A percentile compares a stretch with the other conserved stretches of the same genome.
Conservation (phyloP, 2,797 vertebrate species). For the Pseudomugil gertrudae region DNA sequence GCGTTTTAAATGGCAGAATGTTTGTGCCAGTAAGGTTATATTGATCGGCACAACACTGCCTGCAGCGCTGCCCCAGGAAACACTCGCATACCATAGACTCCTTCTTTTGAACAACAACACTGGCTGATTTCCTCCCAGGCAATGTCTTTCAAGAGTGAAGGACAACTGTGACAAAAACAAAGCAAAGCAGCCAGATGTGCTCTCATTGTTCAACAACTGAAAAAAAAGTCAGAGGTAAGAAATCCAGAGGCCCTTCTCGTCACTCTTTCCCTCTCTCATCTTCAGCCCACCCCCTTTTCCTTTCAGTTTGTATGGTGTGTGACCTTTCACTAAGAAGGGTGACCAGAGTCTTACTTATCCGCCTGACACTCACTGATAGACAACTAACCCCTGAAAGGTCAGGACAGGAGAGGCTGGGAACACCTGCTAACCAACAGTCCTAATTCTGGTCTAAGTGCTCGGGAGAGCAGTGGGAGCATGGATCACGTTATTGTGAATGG, state of each 20-base stretch:
- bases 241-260: constrained; percentile 55
- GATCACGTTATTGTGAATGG: constrained; percentile 37
- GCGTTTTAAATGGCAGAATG: constrained; percentile 30
- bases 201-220: constrained; percentile 53
- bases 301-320: constrained; percentile 80
- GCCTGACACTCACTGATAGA: constrained; percentile 86
- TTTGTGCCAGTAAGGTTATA: constrained; percentile 31
- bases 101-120: constrained; percentile 56
- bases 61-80: constrained; percentile 53
- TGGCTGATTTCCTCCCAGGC: constrained; percentile 51
- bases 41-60: constrained; percentile 51
- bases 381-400: constrained; percentile 87
- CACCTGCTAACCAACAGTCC: constrained; percentile 89
- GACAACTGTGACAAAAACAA: constrained; percentile 68
- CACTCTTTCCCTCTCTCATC: constrained; percentile 70
- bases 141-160: constrained; percentile 65
- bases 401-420: constrained; percentile 79
- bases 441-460: constrained; percentile 60
- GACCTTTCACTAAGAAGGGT: constrained; percentile 85
- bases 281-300: constrained; percentile 31
- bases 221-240: constrained; percentile 56
- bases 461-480: constrained; percentile 43
- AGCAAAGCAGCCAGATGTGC: constrained; percentile 63
- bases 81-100: constrained; percentile 45
- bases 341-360: constrained; percentile 87